Evolutionary conservation across 1,140 invertebrate species (phyloP), one percentile per base, ranked within the genome.

Genomic region (Laupala kohalensis): DNA sequence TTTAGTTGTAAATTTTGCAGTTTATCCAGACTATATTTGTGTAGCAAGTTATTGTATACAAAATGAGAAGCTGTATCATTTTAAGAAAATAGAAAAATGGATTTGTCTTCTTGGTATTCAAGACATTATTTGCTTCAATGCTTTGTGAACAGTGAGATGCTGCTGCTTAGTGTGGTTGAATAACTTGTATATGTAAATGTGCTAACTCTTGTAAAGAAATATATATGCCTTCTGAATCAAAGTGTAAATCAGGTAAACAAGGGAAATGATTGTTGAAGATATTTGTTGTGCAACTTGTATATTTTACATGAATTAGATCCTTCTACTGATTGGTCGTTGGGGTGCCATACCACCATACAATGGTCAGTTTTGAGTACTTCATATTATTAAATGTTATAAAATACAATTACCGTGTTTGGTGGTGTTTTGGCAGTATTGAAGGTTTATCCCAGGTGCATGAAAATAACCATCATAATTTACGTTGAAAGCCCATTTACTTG

Each of bases 271-370:
- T 27, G 70, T 65, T 71, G 63, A 71, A 30, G 28, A 71, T 71
- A 71, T 71, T 71, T 71, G 53, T 70, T 70, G 67, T 68, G 67
- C 29, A 68, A 23, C 67, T 64, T 37, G 27, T 28, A 71, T 27
- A 24, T 23, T 64, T 63, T 71, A 27, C 25, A 63, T 28, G 25
- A 27, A 13, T 23, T 71, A 53, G 27, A 64, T n/a, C 25, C 23
- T 71, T 27, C n/a, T 71, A 71, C 27, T 71, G 63, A n/a, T 65
- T 30, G 53, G 70, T 30, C 70, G 26, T 71, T 64, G 24, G 29
- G n/a, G 29, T 68, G 67, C 67, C 67, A 29, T 68, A 37, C 27
- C 29, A 13, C 27, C 19, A 23, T 29, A 23, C 67, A 29, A 9
- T 68, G 28, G 13, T 68, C 25, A 29, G 67, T 29, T 68, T 68